Conservation (phyloP, 2,113 vertebrate species). For the Forbesichthys papilliferus region DNA sequence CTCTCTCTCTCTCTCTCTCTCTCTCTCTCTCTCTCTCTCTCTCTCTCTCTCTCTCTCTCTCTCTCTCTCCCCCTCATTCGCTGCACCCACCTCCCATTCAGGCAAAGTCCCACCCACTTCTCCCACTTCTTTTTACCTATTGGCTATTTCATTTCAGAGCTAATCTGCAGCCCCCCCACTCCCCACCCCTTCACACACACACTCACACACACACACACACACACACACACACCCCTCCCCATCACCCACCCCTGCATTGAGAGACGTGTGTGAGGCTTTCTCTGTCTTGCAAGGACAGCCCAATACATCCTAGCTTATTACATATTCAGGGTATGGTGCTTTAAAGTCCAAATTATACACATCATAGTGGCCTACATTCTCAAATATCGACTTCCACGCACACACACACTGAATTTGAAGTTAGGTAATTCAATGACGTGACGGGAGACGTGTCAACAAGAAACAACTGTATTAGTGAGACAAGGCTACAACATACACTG, state of each 20-base stretch:
- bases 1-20: too few relatives aligned
- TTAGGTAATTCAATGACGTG: background rate
- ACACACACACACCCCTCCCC: too few relatives aligned
- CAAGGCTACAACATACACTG: too few relatives aligned
- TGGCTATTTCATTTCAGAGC: constrained; percentile 50
- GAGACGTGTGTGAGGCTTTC: background rate
- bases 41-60: constrained; percentile 49
- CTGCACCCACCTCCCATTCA: constrained; percentile 26
- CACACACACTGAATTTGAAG: background rate
- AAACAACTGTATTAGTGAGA: too few relatives aligned
- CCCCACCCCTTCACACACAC: too few relatives aligned
- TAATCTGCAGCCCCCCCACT: constrained; percentile 52
- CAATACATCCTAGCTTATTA: constrained; percentile 10
- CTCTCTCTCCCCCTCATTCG: constrained; percentile 45
- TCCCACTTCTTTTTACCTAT: constrained; percentile 41
- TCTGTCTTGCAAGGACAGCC: constrained; percentile 13
- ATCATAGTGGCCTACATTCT: constrained; percentile 4
- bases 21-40: constrained; percentile 8
- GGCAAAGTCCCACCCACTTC: constrained; percentile 50
- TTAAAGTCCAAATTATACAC: constrained; percentile 16
- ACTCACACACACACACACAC: too few relatives aligned
- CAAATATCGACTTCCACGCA: constrained; percentile 14
- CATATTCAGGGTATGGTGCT: constrained; percentile 24
- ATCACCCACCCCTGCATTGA: too few relatives aligned
- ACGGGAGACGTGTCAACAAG: too few relatives aligned